Base-by-base conservation (phyloP, 2,888 invertebrate species). In the Tinea pellionella region DNA sequence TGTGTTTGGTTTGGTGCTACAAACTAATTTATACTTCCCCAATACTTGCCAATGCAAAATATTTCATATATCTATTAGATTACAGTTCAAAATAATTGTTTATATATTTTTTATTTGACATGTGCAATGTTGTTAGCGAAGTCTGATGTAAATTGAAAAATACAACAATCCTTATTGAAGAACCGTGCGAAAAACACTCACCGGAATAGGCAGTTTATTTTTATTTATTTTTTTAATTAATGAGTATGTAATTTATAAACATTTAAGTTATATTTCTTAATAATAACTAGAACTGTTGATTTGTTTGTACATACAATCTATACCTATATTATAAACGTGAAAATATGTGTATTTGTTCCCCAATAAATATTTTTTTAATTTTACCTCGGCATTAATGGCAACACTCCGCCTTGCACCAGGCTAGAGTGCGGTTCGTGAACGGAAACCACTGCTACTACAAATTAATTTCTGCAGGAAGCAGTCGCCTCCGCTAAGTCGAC, bases 141-240 rank as follows among this genome's bases (percentile, higher is more conserved):
- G 13, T 53, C n/a, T 1, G 24, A 24, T 53, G 53, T 18, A 53
- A 53, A 53, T 53, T 53, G 18, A 7, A 24, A 53, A 53, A 19
- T 19, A 53, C 19, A 53, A 53, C 53, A 53, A 24, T 24, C 53
- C 53, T 53, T 53, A 53, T 47, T 9, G 18, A 11, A 12, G 53
- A n/a, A n/a, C 19, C 53, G 53, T 53, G 53, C 24, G 53, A 53
- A 53, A 47, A 47, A 47, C n/a, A 15, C 47, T n/a, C 47, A n/a
- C n/a, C 9, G n/a, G n/a, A 37, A n/a, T 37, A 2, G 9, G 37
- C 3, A 2, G 37, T 37, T 12, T 37, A 37, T 37, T 37, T 37
- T 37, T 30, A 4, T 12, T 37, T 37, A 12, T 12, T 37, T 30
- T 30, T 37, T 37, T 12, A 37, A 37, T 37, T 37, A 37, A 37